These are phyloP conservation scores for Polyommatus iphigenia DNA, from an alignment of 2,888 invertebrate genomes.

Conservation along the genomic window DNA sequence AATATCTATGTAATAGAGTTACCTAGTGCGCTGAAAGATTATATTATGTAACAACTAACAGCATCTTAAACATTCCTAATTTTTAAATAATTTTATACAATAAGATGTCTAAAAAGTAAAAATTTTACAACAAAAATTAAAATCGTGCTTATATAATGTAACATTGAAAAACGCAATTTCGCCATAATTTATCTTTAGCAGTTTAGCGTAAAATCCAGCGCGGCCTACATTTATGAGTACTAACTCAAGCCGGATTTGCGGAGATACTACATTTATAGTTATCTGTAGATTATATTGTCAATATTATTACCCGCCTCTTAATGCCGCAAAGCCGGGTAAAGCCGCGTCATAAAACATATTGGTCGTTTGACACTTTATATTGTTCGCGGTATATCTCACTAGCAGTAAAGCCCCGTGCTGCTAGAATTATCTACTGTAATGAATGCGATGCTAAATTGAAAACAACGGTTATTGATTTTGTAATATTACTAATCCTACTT, in stretches of 20 bases:
- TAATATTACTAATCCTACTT: neutral
- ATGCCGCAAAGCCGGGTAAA: constrained; percentile 77
- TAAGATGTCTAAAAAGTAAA: neutral
- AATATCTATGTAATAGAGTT: too few species aligned
- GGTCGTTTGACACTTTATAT: constrained; percentile 58
- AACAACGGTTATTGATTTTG: constrained; percentile 12
- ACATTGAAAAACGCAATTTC: neutral
- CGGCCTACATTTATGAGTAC: constrained; percentile 28
- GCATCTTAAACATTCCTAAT: neutral
- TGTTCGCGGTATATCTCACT: constrained; percentile 54
- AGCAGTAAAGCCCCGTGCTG: neutral
- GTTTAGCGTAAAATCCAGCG: constrained; percentile 1
- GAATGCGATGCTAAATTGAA: neutral
- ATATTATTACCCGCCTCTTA: constrained; percentile 77
- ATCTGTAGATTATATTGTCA: constrained; percentile 70
- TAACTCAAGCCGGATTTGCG: constrained; percentile 68
- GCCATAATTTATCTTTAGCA: neutral
- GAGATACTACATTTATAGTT: constrained; percentile 66
- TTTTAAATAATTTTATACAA: neutral
- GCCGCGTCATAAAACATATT: constrained; percentile 74
- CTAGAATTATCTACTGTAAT: neutral
- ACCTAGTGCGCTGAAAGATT: too few species aligned
- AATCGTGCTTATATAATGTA: neutral
- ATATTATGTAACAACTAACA: too few species aligned
- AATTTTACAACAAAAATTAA: neutral